Evolutionary conservation across 2,888 invertebrate genomes (phyloP).

Genomic region (Dilophus febrilis): DNA sequence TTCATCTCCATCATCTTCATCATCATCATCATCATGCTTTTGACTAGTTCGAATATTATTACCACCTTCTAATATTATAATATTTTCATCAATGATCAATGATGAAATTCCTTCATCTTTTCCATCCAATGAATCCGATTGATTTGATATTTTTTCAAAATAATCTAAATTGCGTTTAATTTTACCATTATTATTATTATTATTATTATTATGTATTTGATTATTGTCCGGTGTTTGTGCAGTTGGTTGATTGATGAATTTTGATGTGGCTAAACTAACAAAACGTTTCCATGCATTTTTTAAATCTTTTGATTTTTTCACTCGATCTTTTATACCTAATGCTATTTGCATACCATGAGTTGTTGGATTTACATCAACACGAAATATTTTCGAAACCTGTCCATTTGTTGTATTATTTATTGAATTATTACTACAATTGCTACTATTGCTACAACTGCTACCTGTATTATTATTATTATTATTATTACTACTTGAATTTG

Average conservation of each 20-base stretch:
- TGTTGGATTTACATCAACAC: slow-evolving; percentile 24
- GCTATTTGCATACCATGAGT: slow-evolving; percentile 31
- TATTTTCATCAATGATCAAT: slow-evolving; percentile 19
- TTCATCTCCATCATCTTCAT: too few relatives aligned
- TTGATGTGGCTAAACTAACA: slow-evolving; percentile 28
- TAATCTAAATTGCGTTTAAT: slow-evolving; percentile 5
- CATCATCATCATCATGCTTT: too few relatives aligned
- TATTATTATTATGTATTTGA: slow-evolving; percentile 11
- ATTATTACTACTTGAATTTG: too few relatives aligned
- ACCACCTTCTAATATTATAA: background rate
- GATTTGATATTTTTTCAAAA: slow-evolving; percentile 6
- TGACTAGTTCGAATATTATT: too few relatives aligned
- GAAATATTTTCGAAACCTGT: slow-evolving; percentile 28
- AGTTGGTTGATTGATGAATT: slow-evolving; percentile 15
- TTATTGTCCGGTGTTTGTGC: background rate
- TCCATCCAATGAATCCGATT: slow-evolving; percentile 1
- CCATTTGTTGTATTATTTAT: slow-evolving; percentile 9
- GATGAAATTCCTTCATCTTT: slow-evolving; percentile 26
- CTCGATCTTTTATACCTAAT: slow-evolving; percentile 27
- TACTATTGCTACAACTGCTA: slow-evolving; percentile 15
- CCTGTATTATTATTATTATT: slow-evolving; percentile 18
- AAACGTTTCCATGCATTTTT: slow-evolving; percentile 31
- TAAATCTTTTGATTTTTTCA: slow-evolving; percentile 29
- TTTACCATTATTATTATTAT: slow-evolving; percentile 16
- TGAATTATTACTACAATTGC: slow-evolving; percentile 9